Percentiles rank a stretch among this genome's conserved stretches.
Evolutionary conservation across 2,888 invertebrate genomes (phyloP).

Genomic region (Blastobasis lacticolella): DNA sequence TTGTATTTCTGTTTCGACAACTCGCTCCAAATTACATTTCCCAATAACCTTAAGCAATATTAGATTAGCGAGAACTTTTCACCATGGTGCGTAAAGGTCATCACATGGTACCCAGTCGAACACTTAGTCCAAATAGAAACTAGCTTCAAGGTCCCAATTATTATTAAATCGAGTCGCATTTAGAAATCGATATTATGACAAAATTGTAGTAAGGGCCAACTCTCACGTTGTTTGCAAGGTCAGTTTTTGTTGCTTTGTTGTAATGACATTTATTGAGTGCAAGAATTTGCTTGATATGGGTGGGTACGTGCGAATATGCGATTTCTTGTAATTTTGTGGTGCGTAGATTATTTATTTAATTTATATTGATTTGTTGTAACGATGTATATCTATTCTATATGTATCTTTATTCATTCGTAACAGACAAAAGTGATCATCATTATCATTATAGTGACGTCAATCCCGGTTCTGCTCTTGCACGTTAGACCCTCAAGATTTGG

Average conservation of each 20-base stretch:
- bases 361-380: too few relatives aligned
- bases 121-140: conserved; percentile 29
- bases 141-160: conserved; percentile 43
- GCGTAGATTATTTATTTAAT: too few relatives aligned
- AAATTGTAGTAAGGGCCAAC: conserved; percentile 52
- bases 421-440: too few relatives aligned
- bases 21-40: not conserved
- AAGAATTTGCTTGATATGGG: conserved; percentile 12
- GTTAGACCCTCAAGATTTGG: too few relatives aligned
- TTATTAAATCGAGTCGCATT: conserved; percentile 9
- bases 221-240: conserved; percentile 47
- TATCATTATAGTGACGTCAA: too few relatives aligned
- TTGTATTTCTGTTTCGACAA: too few relatives aligned
- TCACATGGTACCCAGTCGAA: conserved; percentile 15
- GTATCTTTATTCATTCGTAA: too few relatives aligned
- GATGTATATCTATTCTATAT: too few relatives aligned
- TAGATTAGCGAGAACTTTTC: conserved; percentile 9
- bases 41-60: conserved; percentile 1
- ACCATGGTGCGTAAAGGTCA: conserved; percentile 15
- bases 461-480: too few relatives aligned
- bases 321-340: conserved; percentile 6
- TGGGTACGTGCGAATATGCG: conserved; percentile 29
- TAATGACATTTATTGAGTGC: conserved; percentile 32
- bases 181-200: conserved; percentile 56
- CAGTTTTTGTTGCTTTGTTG: conserved; percentile 50